phyloP scores from a whole-genome alignment of 2,797 vertebrate genomes.

The Adrianichthys oophorus region DNA sequence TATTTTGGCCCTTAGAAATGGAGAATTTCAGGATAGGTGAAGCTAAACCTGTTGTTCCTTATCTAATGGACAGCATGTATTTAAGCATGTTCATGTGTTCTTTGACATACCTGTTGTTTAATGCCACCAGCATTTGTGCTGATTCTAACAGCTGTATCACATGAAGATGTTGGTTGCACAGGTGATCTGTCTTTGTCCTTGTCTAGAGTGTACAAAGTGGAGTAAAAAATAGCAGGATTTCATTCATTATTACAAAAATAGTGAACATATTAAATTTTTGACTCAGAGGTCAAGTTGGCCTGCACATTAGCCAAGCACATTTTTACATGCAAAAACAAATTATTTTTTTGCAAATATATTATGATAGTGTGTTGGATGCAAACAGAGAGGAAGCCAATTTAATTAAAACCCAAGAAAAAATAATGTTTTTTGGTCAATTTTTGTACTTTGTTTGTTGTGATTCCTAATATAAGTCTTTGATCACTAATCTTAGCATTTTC shows the following conservation, averaged over 20 bases:
- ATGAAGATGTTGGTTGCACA: conserved; percentile 76
- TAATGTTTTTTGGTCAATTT: too few species aligned
- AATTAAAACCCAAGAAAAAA: too few species aligned
- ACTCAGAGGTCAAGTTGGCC: too few species aligned
- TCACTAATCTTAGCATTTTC: too few species aligned
- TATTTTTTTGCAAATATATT: too few species aligned
- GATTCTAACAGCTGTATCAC: conserved; percentile 50
- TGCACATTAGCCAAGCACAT: too few species aligned
- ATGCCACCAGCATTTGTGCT: conserved; percentile 20
- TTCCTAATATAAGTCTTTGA: too few species aligned
- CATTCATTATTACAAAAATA: not conserved
- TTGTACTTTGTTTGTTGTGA: too few species aligned
- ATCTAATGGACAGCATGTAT: not conserved
- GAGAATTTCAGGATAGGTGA: not conserved
- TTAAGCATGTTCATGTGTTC: not conserved
- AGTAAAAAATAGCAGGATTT: not conserved
- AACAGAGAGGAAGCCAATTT: too few species aligned
- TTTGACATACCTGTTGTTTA: conserved; percentile 46
- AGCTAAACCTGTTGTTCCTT: not conserved
- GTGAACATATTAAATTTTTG: too few species aligned
- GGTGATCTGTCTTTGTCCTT: conserved; percentile 76
- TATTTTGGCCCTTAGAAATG: not conserved
- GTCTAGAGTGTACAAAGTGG: conserved; percentile 58
- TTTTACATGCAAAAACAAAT: too few species aligned
- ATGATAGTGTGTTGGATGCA: too few species aligned